These are phyloP conservation scores for Coelopa frigida DNA, from an alignment of 1,140 invertebrate genomes.

Conservation along the genomic window DNA sequence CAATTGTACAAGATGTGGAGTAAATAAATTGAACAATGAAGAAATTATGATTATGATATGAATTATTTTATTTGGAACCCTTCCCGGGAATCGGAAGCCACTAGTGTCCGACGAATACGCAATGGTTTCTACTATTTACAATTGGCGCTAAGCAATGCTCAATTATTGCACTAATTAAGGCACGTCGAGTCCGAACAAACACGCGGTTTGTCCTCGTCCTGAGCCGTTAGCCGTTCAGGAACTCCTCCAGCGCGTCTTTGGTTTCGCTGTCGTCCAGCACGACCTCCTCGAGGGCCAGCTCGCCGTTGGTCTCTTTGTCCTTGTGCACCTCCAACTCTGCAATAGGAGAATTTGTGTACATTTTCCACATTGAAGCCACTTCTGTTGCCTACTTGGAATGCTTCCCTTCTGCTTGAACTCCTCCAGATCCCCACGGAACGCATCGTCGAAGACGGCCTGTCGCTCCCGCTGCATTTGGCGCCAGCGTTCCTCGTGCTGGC, in stretches of 20 bases:
- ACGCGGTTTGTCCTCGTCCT: too few species aligned
- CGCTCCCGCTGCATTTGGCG: conserved; percentile 53
- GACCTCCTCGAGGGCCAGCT: conserved; percentile 49
- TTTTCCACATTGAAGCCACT: not conserved
- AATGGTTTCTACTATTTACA: too few species aligned
- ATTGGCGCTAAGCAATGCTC: too few species aligned
- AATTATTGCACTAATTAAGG: too few species aligned
- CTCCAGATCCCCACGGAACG: conserved; percentile 58
- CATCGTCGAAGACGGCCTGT: conserved; percentile 59
- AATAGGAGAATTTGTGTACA: conserved; percentile 8
- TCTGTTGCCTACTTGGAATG: conserved; percentile 52
- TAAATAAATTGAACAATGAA: too few species aligned
- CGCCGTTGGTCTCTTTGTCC: conserved; percentile 25
- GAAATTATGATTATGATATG: too few species aligned
- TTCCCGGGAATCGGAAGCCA: too few species aligned
- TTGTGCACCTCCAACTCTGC: conserved; percentile 11
- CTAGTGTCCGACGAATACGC: too few species aligned
- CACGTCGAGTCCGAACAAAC: too few species aligned
- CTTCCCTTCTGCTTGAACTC: conserved; percentile 56
- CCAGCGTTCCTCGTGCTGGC: conserved; percentile 49
- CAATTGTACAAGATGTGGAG: too few species aligned
- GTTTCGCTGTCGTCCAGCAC: conserved; percentile 47
- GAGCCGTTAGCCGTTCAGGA: conserved; percentile 47
- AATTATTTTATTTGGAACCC: too few species aligned
- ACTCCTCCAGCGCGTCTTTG: conserved; percentile 49